A percentile compares a stretch with the other conserved stretches of the same genome.
Evolutionary conservation across 2,888 invertebrate species (phyloP).

Genomic region (Amaurobius ferox): DNA sequence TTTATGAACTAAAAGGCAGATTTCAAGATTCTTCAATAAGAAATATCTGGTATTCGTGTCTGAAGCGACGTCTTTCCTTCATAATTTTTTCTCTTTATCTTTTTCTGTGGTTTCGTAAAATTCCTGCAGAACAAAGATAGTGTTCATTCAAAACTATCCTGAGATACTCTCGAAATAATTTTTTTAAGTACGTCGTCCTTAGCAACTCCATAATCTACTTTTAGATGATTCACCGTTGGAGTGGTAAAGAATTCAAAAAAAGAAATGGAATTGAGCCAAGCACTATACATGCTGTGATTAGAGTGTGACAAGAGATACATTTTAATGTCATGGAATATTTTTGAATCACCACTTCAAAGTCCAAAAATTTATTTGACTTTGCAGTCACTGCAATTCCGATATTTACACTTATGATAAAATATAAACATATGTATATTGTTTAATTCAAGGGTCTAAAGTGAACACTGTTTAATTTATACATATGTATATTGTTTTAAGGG

Average conservation of each 20-base stretch:
- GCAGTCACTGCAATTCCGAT: no score
- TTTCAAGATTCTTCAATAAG: neutral
- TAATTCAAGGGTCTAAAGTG: no score
- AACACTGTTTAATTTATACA: no score
- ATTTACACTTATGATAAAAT: no score
- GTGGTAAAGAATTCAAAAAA: neutral
- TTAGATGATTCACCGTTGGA: neutral
- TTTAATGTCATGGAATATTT: no score
- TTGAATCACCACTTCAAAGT: no score
- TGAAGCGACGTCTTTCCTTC: neutral
- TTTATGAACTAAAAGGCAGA: neutral
- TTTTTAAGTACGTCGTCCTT: neutral
- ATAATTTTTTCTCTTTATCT: neutral
- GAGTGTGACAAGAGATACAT: no score
- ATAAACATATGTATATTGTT: no score
- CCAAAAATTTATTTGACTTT: no score
- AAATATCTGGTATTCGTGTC: neutral
- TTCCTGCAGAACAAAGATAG: neutral
- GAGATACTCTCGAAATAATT: neutral
- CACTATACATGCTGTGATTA: no score
- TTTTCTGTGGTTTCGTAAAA: neutral
- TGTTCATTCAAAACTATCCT: neutral
- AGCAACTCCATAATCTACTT: neutral
- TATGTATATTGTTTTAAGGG: no score
- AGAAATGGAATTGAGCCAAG: neutral